These are phyloP conservation scores for Alentia gelatinosa DNA, from an alignment of 2,888 invertebrate species.

Conservation along the genomic window DNA sequence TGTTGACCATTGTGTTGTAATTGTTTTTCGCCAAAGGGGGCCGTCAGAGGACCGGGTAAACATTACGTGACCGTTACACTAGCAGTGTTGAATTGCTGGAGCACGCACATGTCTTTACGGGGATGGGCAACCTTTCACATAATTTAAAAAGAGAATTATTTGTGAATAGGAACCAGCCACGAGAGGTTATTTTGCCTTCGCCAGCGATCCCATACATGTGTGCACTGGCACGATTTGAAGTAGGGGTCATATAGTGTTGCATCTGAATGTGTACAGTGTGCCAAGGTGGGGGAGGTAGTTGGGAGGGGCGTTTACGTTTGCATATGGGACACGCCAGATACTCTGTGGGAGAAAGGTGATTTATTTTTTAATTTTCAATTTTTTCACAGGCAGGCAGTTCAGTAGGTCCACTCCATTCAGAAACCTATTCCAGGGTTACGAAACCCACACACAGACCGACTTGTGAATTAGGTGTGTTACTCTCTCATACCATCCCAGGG, in stretches of 20 bases:
- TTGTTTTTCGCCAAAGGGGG: background rate
- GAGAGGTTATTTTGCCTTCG: background rate
- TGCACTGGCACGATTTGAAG: background rate
- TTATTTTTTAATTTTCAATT: background rate
- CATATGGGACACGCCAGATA: too few species aligned
- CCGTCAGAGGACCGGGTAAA: background rate
- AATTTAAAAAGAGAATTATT: background rate
- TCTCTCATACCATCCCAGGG: background rate
- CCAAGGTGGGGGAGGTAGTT: too few species aligned
- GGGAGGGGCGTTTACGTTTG: too few species aligned
- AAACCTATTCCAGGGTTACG: background rate
- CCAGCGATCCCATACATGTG: background rate
- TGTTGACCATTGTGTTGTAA: background rate
- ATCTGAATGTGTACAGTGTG: background rate
- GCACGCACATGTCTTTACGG: background rate
- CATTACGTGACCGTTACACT: slow-evolving; percentile 15
- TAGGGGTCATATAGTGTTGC: background rate
- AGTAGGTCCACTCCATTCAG: background rate
- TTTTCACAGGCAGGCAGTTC: background rate
- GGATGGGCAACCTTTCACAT: background rate
- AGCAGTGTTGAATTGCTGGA: background rate
- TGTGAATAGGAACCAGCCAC: background rate
- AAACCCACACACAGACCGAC: background rate
- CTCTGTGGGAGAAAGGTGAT: background rate
- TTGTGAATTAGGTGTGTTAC: background rate